These are phyloP conservation scores for Clistopyga incitator DNA, from an alignment of 2,888 invertebrate genomes.

Conservation along the genomic window DNA sequence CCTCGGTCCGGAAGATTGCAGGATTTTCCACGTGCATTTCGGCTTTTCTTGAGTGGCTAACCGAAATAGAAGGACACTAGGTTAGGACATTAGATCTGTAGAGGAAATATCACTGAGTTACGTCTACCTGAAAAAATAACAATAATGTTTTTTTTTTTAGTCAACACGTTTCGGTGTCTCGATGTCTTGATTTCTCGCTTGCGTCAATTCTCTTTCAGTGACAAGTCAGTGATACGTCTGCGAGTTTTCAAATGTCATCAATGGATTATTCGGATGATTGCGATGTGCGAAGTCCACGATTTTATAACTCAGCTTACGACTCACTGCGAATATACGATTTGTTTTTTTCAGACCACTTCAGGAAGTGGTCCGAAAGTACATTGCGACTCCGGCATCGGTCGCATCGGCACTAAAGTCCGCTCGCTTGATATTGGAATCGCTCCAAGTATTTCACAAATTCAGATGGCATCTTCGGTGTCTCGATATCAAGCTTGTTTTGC, in stretches of 20 bases:
- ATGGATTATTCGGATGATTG: neutral
- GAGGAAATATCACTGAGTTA: too few relatives aligned
- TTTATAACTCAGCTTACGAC: neutral
- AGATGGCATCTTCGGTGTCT: constrained; percentile 73
- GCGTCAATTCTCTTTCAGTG: too few relatives aligned
- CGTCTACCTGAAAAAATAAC: too few relatives aligned
- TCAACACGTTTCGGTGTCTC: too few relatives aligned
- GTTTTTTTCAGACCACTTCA: neutral
- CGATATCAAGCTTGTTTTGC: constrained; percentile 78
- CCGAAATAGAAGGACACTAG: neutral
- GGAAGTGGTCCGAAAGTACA: neutral
- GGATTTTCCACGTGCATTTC: constrained; percentile 45
- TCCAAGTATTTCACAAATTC: constrained; percentile 79
- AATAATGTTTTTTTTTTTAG: too few relatives aligned
- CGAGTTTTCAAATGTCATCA: neutral
- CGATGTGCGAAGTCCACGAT: neutral
- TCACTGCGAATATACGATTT: neutral
- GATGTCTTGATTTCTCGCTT: too few relatives aligned
- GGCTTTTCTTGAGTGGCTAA: neutral
- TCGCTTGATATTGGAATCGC: constrained; percentile 78
- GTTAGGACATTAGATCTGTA: too few relatives aligned
- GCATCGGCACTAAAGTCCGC: neutral
- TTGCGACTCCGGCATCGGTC: neutral
- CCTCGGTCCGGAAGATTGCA: constrained; percentile 35
- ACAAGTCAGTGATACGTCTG: too few relatives aligned